phyloP scores from a whole-genome alignment of 2,797 vertebrate genomes.

The Cyclopterus lumpus region DNA sequence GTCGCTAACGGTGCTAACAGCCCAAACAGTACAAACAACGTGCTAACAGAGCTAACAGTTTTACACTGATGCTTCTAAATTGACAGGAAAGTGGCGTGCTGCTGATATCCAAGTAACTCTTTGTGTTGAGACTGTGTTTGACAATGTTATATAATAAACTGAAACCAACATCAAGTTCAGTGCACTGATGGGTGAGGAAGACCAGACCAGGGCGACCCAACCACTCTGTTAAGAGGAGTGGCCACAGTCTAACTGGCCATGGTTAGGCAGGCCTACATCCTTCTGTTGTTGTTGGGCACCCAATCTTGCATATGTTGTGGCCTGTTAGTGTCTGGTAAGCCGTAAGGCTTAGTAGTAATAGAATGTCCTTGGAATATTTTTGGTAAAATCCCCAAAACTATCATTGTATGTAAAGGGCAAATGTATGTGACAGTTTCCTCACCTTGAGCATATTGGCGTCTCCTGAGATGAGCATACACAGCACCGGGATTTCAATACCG shows the following conservation, averaged over 20 bases:
- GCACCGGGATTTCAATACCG: slow-evolving; percentile 90
- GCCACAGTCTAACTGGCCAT: background rate
- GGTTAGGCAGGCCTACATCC: too few species aligned
- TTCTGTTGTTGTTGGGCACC: too few species aligned
- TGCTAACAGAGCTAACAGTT: background rate
- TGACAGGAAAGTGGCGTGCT: background rate
- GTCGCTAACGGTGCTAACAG: too few species aligned
- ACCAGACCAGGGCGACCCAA: background rate
- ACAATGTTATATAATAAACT: background rate
- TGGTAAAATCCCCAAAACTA: background rate
- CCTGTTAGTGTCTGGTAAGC: background rate
- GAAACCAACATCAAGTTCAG: background rate
- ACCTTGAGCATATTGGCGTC: slow-evolving; percentile 86
- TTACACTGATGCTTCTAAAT: background rate
- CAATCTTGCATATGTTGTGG: background rate
- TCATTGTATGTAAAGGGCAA: background rate
- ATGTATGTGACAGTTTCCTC: slow-evolving; percentile 12
- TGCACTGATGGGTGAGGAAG: background rate
- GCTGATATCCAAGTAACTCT: background rate
- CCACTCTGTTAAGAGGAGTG: background rate
- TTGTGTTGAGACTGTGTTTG: background rate
- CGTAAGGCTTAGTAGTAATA: background rate
- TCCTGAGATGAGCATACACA: slow-evolving; percentile 88
- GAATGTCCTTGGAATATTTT: background rate
- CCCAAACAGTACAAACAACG: background rate